Conservation (phyloP, 2,113 vertebrate species). For the Struthidea cinerea region DNA sequence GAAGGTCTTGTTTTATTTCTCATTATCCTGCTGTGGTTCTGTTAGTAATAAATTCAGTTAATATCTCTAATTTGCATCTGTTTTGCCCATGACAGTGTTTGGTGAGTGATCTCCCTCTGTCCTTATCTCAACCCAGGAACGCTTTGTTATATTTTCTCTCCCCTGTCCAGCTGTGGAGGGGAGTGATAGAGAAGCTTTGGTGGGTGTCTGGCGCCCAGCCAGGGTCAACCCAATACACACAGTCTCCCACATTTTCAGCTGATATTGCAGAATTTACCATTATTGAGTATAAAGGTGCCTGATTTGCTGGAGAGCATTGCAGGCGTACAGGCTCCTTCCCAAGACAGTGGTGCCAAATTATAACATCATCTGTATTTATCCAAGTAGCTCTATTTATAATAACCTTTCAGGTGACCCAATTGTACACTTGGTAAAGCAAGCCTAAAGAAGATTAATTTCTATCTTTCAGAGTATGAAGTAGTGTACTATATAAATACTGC, state of each 20-base stretch:
- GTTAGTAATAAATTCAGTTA: not conserved
- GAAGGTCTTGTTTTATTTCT: not conserved
- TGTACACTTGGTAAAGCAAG: not conserved
- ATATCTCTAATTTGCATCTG: not conserved
- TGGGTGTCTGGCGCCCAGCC: not conserved
- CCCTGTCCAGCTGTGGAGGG: not conserved
- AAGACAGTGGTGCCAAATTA: not conserved
- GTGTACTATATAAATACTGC: constrained; percentile 8
- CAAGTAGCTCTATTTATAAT: constrained; percentile 29
- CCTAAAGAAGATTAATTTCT: constrained; percentile 26
- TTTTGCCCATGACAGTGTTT: not conserved
- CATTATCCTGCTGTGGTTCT: not conserved
- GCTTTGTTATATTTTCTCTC: not conserved
- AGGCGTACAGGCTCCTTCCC: not conserved
- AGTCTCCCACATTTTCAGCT: not conserved
- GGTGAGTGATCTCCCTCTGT: not conserved
- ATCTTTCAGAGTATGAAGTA: not conserved
- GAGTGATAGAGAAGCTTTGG: not conserved
- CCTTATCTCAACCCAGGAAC: not conserved
- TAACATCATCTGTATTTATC: not conserved
- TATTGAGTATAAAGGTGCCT: not conserved
- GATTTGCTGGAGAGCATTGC: not conserved
- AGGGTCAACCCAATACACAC: not conserved
- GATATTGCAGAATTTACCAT: not conserved
- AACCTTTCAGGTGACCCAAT: constrained; percentile 26